These are phyloP conservation scores for Dipus sagitta DNA, from an alignment of 2,797 vertebrate species.

Conservation along the genomic window DNA sequence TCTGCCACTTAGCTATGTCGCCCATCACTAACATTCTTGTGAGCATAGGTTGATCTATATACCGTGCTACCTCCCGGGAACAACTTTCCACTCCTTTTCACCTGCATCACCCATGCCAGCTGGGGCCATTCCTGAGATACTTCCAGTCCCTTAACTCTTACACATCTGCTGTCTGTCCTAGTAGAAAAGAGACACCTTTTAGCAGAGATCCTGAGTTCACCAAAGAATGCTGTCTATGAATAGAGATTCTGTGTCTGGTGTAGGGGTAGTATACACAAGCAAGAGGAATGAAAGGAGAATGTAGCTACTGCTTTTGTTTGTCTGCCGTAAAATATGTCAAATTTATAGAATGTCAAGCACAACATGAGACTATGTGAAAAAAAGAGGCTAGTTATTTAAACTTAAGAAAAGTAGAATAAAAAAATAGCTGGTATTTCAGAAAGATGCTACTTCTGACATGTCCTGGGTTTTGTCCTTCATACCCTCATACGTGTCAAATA, in stretches of 20 bases:
- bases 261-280: background rate
- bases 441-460: background rate
- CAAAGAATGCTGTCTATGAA: conserved; percentile 35
- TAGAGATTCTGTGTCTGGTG: conserved; percentile 12
- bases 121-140: background rate
- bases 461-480: conserved; percentile 1
- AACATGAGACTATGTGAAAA: background rate
- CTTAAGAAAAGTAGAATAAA: background rate
- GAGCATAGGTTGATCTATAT: background rate
- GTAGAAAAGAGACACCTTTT: background rate
- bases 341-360: background rate
- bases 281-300: background rate
- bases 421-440: conserved; percentile 7
- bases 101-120: background rate
- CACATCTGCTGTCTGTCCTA: background rate
- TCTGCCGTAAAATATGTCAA: background rate
- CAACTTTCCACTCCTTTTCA: background rate
- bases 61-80: background rate
- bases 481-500: conserved; percentile 68
- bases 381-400: conserved; percentile 15
- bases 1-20: no score
- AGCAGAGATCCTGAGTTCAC: background rate
- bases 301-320: background rate
- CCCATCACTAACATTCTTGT: background rate
- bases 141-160: conserved; percentile 28